Percentiles rank a stretch among this genome's conserved stretches.
Evolutionary conservation across 2,113 vertebrate genomes (phyloP).

Genomic region (Leptodactylus fuscus): DNA sequence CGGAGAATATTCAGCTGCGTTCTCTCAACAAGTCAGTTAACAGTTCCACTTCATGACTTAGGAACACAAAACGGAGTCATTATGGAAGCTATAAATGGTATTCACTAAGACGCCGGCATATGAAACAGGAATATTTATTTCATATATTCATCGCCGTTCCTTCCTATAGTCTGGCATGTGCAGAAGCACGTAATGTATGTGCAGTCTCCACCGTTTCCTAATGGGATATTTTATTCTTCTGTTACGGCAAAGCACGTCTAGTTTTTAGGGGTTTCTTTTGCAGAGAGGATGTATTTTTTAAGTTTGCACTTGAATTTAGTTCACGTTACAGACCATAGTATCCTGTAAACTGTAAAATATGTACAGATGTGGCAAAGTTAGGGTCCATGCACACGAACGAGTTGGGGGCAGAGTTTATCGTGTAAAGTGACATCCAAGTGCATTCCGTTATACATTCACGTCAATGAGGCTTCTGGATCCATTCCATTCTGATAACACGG

Average conservation of each 20-base stretch:
- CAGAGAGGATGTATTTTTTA: too few relatives aligned
- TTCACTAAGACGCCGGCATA: background rate
- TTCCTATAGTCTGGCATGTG: background rate
- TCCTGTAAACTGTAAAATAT: too few relatives aligned
- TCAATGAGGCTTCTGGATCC: too few relatives aligned
- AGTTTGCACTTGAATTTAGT: too few relatives aligned
- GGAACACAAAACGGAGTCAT: background rate
- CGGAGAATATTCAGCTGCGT: conserved; percentile 32
- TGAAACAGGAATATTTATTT: background rate
- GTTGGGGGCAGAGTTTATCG: too few relatives aligned
- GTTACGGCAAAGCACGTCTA: background rate
- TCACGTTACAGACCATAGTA: too few relatives aligned
- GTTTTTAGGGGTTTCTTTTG: too few relatives aligned
- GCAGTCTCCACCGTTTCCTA: background rate
- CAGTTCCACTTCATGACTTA: background rate
- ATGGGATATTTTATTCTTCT: background rate
- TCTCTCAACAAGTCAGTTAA: background rate
- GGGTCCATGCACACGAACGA: too few relatives aligned
- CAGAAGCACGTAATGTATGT: background rate
- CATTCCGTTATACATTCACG: too few relatives aligned
- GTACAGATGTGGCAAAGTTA: too few relatives aligned
- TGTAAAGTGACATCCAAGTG: too few relatives aligned
- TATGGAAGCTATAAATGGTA: conserved; percentile 32
- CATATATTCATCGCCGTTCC: background rate
- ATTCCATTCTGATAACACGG: too few relatives aligned